Evolutionary conservation across 2,888 invertebrate genomes (phyloP).

Genomic region (Ganaspis brasiliensis): DNA sequence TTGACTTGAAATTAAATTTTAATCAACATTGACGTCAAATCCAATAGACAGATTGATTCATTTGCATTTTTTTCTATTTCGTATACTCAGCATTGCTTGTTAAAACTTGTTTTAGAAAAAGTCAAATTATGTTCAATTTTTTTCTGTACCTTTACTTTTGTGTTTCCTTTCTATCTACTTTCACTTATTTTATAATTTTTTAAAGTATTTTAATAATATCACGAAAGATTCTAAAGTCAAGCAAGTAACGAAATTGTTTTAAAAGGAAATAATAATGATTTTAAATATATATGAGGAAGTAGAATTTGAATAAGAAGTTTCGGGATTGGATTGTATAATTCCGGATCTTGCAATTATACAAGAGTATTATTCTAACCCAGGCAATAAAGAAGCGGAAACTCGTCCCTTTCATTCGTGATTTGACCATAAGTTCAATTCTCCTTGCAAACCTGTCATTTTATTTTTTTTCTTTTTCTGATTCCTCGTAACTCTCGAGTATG

Average conservation of each 20-base stretch:
- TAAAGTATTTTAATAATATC: no score
- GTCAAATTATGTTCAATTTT: no score
- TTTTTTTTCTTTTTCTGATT: background rate
- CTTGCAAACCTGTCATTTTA: conserved; percentile 8
- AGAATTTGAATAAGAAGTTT: conserved; percentile 31
- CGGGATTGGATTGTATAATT: conserved; percentile 51
- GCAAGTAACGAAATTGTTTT: no score
- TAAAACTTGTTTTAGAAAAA: no score
- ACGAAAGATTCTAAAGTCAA: no score
- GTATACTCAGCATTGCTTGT: no score
- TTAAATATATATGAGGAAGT: background rate
- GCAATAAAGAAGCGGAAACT: conserved; percentile 60
- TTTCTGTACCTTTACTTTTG: no score
- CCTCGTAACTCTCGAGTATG: background rate
- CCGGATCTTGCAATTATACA: conserved; percentile 54
- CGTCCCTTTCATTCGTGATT: conserved; percentile 58
- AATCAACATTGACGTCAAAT: background rate
- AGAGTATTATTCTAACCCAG: conserved; percentile 51
- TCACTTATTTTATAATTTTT: background rate
- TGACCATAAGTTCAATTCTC: conserved; percentile 47
- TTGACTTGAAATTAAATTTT: conserved; percentile 10
- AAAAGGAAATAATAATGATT: background rate
- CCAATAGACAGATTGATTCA: no score
- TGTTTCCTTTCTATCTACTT: no score
- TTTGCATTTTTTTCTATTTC: no score